Evolutionary conservation across 2,888 invertebrate species (phyloP).

Genomic region (Campoplex nolae): DNA sequence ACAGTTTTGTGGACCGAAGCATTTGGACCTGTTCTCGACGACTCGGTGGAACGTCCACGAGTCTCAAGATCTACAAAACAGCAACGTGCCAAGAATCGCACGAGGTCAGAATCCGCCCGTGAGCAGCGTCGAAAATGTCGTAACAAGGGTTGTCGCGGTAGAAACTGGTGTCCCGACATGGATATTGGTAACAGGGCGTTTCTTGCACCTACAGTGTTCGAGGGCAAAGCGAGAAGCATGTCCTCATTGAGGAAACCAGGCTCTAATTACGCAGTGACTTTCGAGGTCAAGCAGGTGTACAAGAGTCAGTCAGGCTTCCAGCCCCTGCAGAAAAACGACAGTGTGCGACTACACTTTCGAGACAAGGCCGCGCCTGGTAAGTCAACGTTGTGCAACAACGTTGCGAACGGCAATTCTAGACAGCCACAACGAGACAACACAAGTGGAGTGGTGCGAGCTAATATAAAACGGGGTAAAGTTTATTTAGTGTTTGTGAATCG

Average conservation of each 20-base stretch:
- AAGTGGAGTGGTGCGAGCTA: slow-evolving; percentile 85
- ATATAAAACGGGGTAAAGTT: slow-evolving; percentile 86
- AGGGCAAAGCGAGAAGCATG: slow-evolving; percentile 88
- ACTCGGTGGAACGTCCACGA: slow-evolving; percentile 70
- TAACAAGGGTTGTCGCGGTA: slow-evolving; percentile 74
- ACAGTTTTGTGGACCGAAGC: slow-evolving; percentile 60
- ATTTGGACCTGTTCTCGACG: slow-evolving; percentile 67
- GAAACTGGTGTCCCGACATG: slow-evolving; percentile 86
- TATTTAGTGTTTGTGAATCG: slow-evolving; percentile 87
- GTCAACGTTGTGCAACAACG: slow-evolving; percentile 81
- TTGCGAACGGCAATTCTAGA: slow-evolving; percentile 72
- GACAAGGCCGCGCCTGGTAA: slow-evolving; percentile 83
- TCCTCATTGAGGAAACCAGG: slow-evolving; percentile 86
- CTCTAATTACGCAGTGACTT: slow-evolving; percentile 88
- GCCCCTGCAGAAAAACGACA: slow-evolving; percentile 84
- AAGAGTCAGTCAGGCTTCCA: slow-evolving; percentile 86
- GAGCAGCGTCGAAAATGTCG: slow-evolving; percentile 81
- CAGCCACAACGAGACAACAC: slow-evolving; percentile 71
- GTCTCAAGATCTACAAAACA: slow-evolving; percentile 74
- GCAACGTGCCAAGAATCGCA: slow-evolving; percentile 77
- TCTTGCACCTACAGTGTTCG: slow-evolving; percentile 88
- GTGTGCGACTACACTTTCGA: slow-evolving; percentile 86
- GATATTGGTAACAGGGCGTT: slow-evolving; percentile 89
- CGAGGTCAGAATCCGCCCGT: slow-evolving; percentile 78
- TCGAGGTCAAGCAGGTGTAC: slow-evolving; percentile 88